Evolutionary conservation across 92 coral and sea anemone genomes (phyloP).

Genomic region (Phenganax subtilis): DNA sequence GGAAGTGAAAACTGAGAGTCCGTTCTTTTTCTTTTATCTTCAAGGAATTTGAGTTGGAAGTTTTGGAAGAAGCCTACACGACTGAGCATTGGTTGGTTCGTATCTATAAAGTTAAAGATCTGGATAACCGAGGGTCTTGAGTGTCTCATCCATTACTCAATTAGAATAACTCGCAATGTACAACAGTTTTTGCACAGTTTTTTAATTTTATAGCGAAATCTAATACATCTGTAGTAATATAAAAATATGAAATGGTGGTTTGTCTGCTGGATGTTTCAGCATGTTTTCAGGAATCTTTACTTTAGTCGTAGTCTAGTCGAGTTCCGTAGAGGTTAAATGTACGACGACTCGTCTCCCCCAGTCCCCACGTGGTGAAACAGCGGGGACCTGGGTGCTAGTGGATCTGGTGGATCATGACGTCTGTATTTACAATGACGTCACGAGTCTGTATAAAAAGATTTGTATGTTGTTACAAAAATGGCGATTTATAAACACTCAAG

Average conservation of each 20-base stretch:
- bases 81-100: constrained; percentile 99
- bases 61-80: constrained; percentile 98
- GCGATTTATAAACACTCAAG: too few species aligned
- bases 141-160: not conserved
- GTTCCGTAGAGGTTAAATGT: too few species aligned
- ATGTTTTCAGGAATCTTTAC: not conserved
- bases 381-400: too few species aligned
- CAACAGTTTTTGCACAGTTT: constrained; percentile 12
- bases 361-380: too few species aligned
- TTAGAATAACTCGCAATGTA: not conserved
- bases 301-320: not conserved
- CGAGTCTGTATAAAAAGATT: too few species aligned
- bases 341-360: too few species aligned
- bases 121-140: constrained; percentile 91
- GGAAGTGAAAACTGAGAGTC: not conserved
- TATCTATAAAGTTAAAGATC: constrained; percentile 96
- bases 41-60: constrained; percentile 98
- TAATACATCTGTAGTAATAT: too few species aligned
- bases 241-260: not conserved
- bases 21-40: not conserved
- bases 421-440: too few species aligned
- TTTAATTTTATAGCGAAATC: not conserved
- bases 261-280: not conserved
- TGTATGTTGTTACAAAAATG: too few species aligned
- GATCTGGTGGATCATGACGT: too few species aligned